These are phyloP conservation scores for Drosophila navojoa DNA, from an alignment of 1,140 invertebrate species.

Conservation along the genomic window DNA sequence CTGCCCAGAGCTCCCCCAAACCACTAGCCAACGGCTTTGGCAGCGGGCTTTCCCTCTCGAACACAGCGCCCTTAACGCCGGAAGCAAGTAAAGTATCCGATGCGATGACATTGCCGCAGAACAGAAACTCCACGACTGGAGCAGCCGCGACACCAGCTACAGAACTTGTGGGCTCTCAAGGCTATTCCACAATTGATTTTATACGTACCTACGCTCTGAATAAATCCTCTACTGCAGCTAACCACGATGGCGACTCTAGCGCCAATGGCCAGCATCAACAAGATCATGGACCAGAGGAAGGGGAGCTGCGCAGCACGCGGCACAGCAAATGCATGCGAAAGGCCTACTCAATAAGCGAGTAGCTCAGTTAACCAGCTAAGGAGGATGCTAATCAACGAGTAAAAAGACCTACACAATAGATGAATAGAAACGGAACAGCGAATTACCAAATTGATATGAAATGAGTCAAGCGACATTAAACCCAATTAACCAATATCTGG, in stretches of 20 bases:
- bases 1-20: constrained; percentile 65
- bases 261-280: constrained; percentile 85
- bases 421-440: no score
- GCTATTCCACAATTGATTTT: constrained; percentile 97
- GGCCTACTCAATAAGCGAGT: constrained; percentile 87
- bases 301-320: constrained; percentile 86
- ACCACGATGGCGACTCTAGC: constrained; percentile 84
- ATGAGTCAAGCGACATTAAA: not conserved
- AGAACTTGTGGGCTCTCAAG: constrained; percentile 69
- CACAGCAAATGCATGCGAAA: constrained; percentile 84
- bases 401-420: constrained; percentile 31
- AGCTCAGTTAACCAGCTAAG: not conserved
- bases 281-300: constrained; percentile 84
- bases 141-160: constrained; percentile 24
- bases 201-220: constrained; percentile 95
- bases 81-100: constrained; percentile 31
- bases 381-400: not conserved
- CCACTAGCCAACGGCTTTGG: constrained; percentile 62
- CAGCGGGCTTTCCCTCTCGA: constrained; percentile 77
- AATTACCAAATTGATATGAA: no score
- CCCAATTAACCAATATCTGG: no score
- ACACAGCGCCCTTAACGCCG: constrained; percentile 48
- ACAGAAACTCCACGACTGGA: constrained; percentile 24
- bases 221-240: constrained; percentile 85
- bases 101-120: constrained; percentile 21